A percentile compares a stretch with the other conserved stretches of the same genome.
phyloP scores from a whole-genome alignment of 2,888 invertebrate genomes.

The Eledona agricola region DNA sequence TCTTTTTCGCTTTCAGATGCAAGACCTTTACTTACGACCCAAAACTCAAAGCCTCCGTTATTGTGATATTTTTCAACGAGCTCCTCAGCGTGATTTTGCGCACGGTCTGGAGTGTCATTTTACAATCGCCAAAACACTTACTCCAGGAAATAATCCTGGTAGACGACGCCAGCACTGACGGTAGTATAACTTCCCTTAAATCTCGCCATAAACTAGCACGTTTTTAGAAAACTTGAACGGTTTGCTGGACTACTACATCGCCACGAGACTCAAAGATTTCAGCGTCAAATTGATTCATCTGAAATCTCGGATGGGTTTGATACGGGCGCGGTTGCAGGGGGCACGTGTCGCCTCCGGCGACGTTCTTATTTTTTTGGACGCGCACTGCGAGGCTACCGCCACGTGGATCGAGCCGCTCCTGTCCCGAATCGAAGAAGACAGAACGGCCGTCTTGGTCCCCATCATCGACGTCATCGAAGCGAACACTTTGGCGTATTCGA shows the following conservation, averaged over 20 bases:
- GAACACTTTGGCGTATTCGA: conserved; percentile 77
- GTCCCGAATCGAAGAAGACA: conserved; percentile 81
- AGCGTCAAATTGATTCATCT: conserved; percentile 79
- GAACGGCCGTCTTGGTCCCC: conserved; percentile 86
- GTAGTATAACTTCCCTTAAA: conserved; percentile 55
- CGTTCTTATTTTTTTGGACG: conserved; percentile 86
- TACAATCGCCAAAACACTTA: conserved; percentile 73
- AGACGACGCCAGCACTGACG: conserved; percentile 89
- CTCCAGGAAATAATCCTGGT: conserved; percentile 93
- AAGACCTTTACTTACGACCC: conserved; percentile 69
- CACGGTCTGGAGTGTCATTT: conserved; percentile 90
- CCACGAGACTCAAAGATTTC: conserved; percentile 73
- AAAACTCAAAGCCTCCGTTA: conserved; percentile 72
- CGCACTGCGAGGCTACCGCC: conserved; percentile 86
- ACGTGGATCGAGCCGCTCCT: conserved; percentile 92
- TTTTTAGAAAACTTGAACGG: conserved; percentile 72
- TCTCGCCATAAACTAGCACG: neutral
- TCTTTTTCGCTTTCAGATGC: conserved; percentile 65
- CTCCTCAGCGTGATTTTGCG: conserved; percentile 77
- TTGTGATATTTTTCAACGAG: conserved; percentile 82
- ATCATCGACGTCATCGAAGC: conserved; percentile 95
- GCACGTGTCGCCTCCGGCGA: conserved; percentile 84
- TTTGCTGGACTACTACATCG: conserved; percentile 82
- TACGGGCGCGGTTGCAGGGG: conserved; percentile 88
- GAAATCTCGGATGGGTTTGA: conserved; percentile 81